Base-by-base conservation (phyloP, 2,888 invertebrate genomes). In the Polydrusus tereticollis region DNA sequence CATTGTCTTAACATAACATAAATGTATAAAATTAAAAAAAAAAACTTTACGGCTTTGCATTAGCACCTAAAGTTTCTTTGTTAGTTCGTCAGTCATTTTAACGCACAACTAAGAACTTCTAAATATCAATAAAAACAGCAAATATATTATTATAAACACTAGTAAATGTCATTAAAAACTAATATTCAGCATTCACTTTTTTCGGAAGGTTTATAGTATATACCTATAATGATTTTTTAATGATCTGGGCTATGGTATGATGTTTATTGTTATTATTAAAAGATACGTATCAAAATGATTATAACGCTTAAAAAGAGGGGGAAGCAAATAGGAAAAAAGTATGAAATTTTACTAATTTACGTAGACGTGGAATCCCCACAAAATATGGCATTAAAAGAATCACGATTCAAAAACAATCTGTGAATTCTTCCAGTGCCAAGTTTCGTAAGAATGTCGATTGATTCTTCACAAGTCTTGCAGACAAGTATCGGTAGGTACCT, bases 381-480 rank as follows among this genome's bases (percentile, higher is more conserved):
- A 86, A 87, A 87, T 88, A 88, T 89, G 89, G 89, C 89, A 89
- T 88, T 87, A 88, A 88, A 88, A 89, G 89, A 89, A 87, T 87
- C 89, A 89, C 89, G 89, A 89, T 87, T 87, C 84, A 82, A 84
- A 83, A 82, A 83, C 85, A 86, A 88, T 89, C 89, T 89, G 89
- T 89, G 89, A 89, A 89, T 89, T 89, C 89, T 89, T 89, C 89
- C 89, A 89, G 89, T 89, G 89, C 89, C 89, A 89, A 89, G 89
- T 85, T 86, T 80, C 84, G 82, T 82, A 82, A 60, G 66, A 66
- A 72, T 59, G 29, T 41, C 14, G 21, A 18, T 10, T 12, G 59
- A 5, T 20, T 21, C 16, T 12, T 33, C 18, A 33, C 14, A n/a
- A 29, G 18, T 20, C 21, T 18, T n/a, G 47, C n/a, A 21, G 43